These are phyloP conservation scores for Eupithecia subumbrata DNA, from an alignment of 2,888 invertebrate genomes.

Conservation along the genomic window DNA sequence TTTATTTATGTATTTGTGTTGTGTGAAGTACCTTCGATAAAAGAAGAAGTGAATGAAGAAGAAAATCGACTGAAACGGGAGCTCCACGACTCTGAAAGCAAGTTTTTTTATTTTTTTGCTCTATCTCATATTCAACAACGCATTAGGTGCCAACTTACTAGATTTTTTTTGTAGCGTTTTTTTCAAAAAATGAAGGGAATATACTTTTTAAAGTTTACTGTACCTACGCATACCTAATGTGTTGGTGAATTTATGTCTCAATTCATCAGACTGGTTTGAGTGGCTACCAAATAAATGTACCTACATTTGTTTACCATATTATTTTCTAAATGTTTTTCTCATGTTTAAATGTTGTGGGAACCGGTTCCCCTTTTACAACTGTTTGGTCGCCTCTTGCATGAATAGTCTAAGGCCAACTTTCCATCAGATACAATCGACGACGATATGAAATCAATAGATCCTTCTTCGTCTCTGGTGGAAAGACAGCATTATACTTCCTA, in stretches of 20 bases:
- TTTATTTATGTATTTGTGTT: constrained; percentile 43
- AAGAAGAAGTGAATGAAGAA: constrained; percentile 55
- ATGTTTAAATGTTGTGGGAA: constrained; percentile 6
- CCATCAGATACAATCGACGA: neutral
- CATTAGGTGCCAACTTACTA: neutral
- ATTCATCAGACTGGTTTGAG: neutral
- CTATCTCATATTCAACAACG: constrained; percentile 27
- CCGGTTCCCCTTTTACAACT: neutral
- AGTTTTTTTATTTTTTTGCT: constrained; percentile 59
- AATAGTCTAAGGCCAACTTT: neutral
- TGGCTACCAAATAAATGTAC: constrained; percentile 6
- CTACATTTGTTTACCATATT: no score
- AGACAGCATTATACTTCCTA: neutral
- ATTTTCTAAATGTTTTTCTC: neutral
- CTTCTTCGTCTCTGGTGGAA: neutral
- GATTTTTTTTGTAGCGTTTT: neutral
- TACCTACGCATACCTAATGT: neutral
- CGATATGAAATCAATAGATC: neutral
- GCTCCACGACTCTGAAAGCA: constrained; percentile 75
- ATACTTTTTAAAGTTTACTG: no score
- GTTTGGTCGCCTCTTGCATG: constrained; percentile 21
- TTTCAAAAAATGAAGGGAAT: no score
- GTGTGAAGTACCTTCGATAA: constrained; percentile 56
- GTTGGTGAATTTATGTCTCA: neutral
- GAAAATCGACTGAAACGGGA: constrained; percentile 59